Evolutionary conservation across 2,888 invertebrate genomes (phyloP).

Genomic region (Harpalus rubripes): DNA sequence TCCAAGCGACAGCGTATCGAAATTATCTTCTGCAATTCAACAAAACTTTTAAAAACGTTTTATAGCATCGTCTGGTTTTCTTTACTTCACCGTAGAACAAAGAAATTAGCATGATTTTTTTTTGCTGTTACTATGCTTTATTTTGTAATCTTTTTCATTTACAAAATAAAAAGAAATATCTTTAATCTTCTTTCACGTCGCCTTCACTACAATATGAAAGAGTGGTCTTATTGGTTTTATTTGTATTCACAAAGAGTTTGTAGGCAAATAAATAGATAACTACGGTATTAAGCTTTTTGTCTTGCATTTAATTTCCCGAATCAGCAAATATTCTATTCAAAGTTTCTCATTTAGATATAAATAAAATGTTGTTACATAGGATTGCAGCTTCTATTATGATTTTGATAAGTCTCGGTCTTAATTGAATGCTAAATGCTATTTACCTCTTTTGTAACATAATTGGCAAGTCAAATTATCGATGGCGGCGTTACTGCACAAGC

Average conservation of each 20-base stretch:
- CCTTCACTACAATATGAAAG: slow-evolving; percentile 49
- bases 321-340: slow-evolving; percentile 39
- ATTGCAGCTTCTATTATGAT: neutral
- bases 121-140: slow-evolving; percentile 18
- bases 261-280: slow-evolving; percentile 51
- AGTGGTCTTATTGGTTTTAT: slow-evolving; percentile 41
- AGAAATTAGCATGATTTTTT: slow-evolving; percentile 35
- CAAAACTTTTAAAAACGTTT: slow-evolving; percentile 48
- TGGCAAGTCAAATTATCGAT: no score
- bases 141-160: slow-evolving; percentile 57
- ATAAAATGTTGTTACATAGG: slow-evolving; percentile 5
- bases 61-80: slow-evolving; percentile 48
- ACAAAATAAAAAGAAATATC: slow-evolving; percentile 36
- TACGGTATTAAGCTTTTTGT: slow-evolving; percentile 23
- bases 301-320: slow-evolving; percentile 36
- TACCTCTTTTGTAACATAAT: no score
- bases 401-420: no score
- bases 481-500: no score
- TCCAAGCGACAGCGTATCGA: slow-evolving; percentile 41
- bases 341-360: neutral
- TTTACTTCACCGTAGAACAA: slow-evolving; percentile 21
- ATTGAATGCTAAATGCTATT: no score
- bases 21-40: slow-evolving; percentile 51
- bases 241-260: slow-evolving; percentile 42
- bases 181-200: slow-evolving; percentile 42